Conservation (phyloP, 2,888 invertebrate species). For the Axea sp. region DNA sequence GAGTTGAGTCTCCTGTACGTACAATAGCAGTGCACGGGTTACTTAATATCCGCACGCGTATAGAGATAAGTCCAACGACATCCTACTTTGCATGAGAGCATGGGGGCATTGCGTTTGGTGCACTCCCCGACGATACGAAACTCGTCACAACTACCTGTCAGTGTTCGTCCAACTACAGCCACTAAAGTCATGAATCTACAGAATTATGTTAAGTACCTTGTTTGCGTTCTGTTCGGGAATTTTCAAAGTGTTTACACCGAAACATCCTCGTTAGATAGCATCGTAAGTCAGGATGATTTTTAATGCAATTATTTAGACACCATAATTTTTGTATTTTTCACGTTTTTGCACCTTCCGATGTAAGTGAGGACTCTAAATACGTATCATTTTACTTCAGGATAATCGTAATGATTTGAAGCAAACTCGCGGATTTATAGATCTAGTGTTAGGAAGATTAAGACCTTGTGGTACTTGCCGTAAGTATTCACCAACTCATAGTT, state of each 20-base stretch:
- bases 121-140: conserved; percentile 68
- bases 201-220: conserved; percentile 70
- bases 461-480: conserved; percentile 74
- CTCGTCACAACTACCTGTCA: conserved; percentile 54
- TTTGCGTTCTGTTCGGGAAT: conserved; percentile 64
- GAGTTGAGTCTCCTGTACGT: background rate
- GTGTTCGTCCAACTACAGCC: conserved; percentile 62
- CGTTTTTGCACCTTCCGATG: too few species aligned
- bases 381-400: conserved; percentile 9
- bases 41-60: background rate
- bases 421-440: conserved; percentile 71
- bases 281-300: too few species aligned
- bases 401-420: conserved; percentile 47
- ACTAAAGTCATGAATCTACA: conserved; percentile 73
- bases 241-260: conserved; percentile 18
- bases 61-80: conserved; percentile 29
- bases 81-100: conserved; percentile 16
- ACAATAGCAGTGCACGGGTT: background rate
- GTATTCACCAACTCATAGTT: conserved; percentile 49
- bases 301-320: too few species aligned
- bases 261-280: too few species aligned
- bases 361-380: too few species aligned
- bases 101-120: conserved; percentile 70
- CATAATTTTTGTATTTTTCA: background rate
- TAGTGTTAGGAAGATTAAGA: conserved; percentile 71